Base-by-base conservation (phyloP, 2,113 vertebrate genomes). In the Damaliscus lunatus region DNA sequence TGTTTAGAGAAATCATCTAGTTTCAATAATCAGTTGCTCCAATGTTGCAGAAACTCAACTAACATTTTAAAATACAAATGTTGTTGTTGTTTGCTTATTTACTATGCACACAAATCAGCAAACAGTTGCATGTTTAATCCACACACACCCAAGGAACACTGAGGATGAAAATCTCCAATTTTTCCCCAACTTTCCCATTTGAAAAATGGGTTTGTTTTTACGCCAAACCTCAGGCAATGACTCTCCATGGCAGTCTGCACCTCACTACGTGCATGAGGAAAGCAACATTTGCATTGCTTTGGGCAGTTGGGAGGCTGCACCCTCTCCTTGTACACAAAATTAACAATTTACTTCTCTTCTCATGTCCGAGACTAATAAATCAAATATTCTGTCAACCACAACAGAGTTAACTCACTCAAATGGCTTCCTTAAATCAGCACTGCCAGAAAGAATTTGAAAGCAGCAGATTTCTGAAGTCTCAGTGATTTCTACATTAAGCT, bases 351-450 rank as follows among this genome's bases (percentile, higher is more conserved):
- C 36, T 62, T 93, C 88, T 59, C 25, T 85, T 90, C 82, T 86
- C 88, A 40, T 80, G 85, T 89, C 71, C 89, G n/a, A 96, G 9
- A 9, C 59, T 46, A 84, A 97, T 88, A 93, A 78, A 91, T 94
- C 86, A 96, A 96, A 78, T 83, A 86, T 64, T 91, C 82, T 94
- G 36, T 60, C 94, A 78, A 86, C 77, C 50, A 88, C 60, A 86
- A 50, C 40, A 74, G 17, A 95, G 85, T 80, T 92, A 91, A 90
- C 55, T 62, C 67, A 97, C 86, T 97, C 88, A 89, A 94, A 94
- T 16, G 52, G 71, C 78, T 87, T 94, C 40, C 82, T 97, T 95
- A 89, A 90, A 87, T 94, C 78, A 87, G 86, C 62, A 59, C 86
- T 46, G 82, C 87, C 89, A 93, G 60, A 62, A 74, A 93, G 78